phyloP scores from a whole-genome alignment of 1,140 invertebrate genomes.

The Cepaea nemoralis region DNA sequence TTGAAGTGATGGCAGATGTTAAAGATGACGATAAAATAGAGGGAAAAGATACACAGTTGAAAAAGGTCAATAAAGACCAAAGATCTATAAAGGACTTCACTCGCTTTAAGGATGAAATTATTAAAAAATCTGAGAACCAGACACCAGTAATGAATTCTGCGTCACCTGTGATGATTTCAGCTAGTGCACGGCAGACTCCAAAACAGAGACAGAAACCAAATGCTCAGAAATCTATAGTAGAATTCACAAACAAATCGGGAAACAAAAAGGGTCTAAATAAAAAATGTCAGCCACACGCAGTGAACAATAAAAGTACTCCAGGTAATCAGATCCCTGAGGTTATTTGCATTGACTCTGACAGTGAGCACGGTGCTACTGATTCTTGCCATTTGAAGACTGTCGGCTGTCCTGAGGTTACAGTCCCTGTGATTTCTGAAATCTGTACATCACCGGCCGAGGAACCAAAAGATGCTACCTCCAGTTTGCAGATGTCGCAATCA shows the following conservation, averaged over 20 bases:
- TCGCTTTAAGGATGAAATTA: slow-evolving; percentile 1
- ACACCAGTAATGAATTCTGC: not conserved
- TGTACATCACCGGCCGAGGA: not conserved
- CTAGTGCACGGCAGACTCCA: not conserved
- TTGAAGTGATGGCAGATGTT: not conserved
- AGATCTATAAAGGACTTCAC: slow-evolving; percentile 46
- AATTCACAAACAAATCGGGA: slow-evolving; percentile 36
- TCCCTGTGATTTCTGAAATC: not conserved
- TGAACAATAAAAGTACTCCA: not conserved
- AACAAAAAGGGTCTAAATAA: not conserved
- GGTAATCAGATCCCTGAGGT: not conserved
- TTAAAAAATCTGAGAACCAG: not conserved
- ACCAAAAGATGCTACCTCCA: not conserved
- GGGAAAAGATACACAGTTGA: not conserved
- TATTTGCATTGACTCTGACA: not conserved
- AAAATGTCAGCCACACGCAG: not conserved
- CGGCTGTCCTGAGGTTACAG: not conserved
- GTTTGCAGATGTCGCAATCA: not conserved
- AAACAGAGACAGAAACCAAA: slow-evolving; percentile 25
- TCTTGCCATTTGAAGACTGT: not conserved
- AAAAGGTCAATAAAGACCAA: slow-evolving; percentile 39
- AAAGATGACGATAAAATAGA: slow-evolving; percentile 2
- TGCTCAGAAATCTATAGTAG: slow-evolving; percentile 41
- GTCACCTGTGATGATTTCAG: not conserved
- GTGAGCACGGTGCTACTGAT: not conserved